phyloP scores from a whole-genome alignment of 2,888 invertebrate genomes.

The Apomyelois bistriatella region DNA sequence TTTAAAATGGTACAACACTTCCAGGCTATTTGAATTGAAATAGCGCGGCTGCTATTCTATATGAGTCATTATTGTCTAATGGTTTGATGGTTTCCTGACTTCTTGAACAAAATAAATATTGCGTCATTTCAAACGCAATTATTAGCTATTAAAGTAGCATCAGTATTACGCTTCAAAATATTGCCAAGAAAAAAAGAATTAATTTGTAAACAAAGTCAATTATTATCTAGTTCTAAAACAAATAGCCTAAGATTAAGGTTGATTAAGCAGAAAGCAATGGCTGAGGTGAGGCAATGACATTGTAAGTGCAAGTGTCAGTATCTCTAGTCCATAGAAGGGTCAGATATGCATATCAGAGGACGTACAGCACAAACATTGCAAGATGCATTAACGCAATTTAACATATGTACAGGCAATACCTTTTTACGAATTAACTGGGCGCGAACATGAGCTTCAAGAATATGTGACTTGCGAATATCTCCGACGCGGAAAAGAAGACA shows the following conservation, averaged over 20 bases:
- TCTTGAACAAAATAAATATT: background rate
- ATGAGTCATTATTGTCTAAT: conserved; percentile 19
- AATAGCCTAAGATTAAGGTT: background rate
- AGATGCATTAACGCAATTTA: conserved; percentile 24
- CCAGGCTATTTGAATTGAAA: conserved; percentile 19
- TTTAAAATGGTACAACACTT: conserved; percentile 10
- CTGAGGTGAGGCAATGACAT: conserved; percentile 15
- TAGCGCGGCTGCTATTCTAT: background rate
- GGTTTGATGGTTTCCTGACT: conserved; percentile 28
- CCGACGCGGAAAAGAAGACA: conserved; percentile 97
- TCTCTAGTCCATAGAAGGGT: conserved; percentile 24
- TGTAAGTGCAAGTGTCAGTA: background rate
- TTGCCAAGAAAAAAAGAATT: background rate
- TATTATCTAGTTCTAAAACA: background rate
- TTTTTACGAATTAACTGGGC: conserved; percentile 96
- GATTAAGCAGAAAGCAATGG: conserved; percentile 19
- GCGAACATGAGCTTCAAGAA: conserved; percentile 97
- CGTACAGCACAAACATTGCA: conserved; percentile 16
- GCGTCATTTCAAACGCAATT: conserved; percentile 1
- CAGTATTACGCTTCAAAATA: background rate
- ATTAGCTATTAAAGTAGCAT: background rate
- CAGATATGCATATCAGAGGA: conserved; percentile 15
- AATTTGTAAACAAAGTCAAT: background rate
- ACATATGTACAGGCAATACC: conserved; percentile 68
- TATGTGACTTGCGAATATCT: conserved; percentile 97